Evolutionary conservation across 1,140 invertebrate genomes (phyloP).

Genomic region (Drosophila nannoptera): DNA sequence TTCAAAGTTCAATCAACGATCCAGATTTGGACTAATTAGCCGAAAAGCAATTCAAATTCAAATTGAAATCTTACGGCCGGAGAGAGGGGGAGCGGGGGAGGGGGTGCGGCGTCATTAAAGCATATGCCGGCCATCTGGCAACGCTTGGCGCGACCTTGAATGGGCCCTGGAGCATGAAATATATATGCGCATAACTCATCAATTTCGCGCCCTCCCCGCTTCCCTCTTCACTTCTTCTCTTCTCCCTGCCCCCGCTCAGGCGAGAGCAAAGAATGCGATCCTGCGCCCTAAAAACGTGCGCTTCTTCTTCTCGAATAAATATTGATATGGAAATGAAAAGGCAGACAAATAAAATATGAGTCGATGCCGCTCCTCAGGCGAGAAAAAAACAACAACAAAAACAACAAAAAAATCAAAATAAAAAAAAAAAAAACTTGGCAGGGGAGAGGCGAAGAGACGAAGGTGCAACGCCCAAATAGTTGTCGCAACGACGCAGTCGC

Average conservation of each 20-base stretch:
- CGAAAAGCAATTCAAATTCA: neutral
- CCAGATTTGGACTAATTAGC: too few species aligned
- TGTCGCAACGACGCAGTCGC: conserved; percentile 18
- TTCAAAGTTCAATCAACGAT: too few species aligned
- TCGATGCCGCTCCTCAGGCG: conserved; percentile 11
- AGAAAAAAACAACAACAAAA: conserved; percentile 1
- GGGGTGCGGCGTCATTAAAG: too few species aligned
- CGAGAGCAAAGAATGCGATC: conserved; percentile 41
- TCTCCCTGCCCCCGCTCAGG: conserved; percentile 13
- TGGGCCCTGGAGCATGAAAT: conserved; percentile 18
- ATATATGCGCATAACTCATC: conserved; percentile 27
- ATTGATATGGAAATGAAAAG: conserved; percentile 50
- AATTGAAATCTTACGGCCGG: neutral
- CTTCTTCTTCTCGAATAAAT: conserved; percentile 37
- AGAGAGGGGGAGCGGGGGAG: too few species aligned
- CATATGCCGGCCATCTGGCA: conserved; percentile 37
- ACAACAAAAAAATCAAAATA: neutral
- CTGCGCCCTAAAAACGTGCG: conserved; percentile 26
- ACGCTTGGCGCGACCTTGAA: conserved; percentile 44
- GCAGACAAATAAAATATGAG: conserved; percentile 20
- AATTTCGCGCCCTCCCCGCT: conserved; percentile 5
- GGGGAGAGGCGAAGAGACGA: conserved; percentile 12
- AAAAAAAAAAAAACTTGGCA: too few species aligned
- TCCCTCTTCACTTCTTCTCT: neutral
- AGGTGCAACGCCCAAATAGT: conserved; percentile 54